Evolutionary conservation across 2,888 invertebrate genomes (phyloP).

Genomic region (Aspidiotus destructor): DNA sequence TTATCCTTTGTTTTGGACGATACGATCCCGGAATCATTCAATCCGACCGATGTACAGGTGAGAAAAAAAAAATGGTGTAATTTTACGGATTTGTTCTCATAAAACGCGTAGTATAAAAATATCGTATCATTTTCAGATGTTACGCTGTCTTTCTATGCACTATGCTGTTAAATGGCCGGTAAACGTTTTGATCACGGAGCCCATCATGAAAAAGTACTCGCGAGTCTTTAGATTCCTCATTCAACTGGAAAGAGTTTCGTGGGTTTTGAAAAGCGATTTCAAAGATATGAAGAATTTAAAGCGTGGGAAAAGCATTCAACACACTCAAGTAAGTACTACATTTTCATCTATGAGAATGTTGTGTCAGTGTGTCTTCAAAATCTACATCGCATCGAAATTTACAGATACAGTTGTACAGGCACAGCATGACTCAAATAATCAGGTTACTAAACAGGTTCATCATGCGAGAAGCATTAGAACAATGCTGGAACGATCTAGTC

Average conservation of each 20-base stretch:
- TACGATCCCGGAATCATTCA: slow-evolving; percentile 9
- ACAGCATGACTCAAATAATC: slow-evolving; percentile 25
- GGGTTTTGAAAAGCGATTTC: slow-evolving; percentile 22
- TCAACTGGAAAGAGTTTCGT: slow-evolving; percentile 13
- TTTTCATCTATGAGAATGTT: background rate
- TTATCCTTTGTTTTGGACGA: slow-evolving; percentile 11
- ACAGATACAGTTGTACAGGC: slow-evolving; percentile 24
- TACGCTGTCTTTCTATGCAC: slow-evolving; percentile 12
- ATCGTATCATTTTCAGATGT: slow-evolving; percentile 15
- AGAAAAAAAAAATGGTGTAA: slow-evolving; percentile 1
- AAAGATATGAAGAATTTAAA: slow-evolving; percentile 18
- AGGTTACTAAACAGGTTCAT: slow-evolving; percentile 19
- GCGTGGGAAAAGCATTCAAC: slow-evolving; percentile 23
- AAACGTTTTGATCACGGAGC: slow-evolving; percentile 28
- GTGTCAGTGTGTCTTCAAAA: background rate
- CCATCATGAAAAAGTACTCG: slow-evolving; percentile 15
- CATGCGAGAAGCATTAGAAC: slow-evolving; percentile 23
- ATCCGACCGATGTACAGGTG: slow-evolving; percentile 15
- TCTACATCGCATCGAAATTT: background rate
- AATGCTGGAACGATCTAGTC: slow-evolving; percentile 27
- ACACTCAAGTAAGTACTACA: slow-evolving; percentile 9
- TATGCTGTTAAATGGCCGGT: slow-evolving; percentile 26
- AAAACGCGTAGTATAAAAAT: background rate
- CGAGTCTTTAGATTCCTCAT: slow-evolving; percentile 23
- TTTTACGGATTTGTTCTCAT: background rate